phyloP scores from a whole-genome alignment of 2,113 vertebrate species.

The Phalacrocorax carbo region DNA sequence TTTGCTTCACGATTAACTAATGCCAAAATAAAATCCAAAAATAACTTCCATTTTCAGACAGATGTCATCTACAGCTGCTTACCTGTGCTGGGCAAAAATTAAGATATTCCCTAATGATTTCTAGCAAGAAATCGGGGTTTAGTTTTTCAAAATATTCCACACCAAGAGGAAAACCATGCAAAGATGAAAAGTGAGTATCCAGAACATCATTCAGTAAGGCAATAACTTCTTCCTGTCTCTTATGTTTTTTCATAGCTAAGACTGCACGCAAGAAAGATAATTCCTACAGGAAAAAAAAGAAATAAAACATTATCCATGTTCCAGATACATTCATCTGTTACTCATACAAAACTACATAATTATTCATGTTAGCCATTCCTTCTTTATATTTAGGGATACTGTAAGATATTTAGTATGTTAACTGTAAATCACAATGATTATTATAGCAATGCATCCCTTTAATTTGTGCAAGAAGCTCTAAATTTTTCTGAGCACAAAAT shows the following conservation, averaged over 20 bases:
- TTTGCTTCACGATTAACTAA: neutral
- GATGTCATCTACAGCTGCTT: neutral
- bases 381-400: neutral
- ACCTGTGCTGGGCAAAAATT: slow-evolving; percentile 89
- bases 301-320: neutral
- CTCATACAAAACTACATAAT: neutral
- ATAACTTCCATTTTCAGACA: neutral
- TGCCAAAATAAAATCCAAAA: neutral
- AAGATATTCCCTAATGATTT: slow-evolving; percentile 89
- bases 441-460: neutral
- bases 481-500: neutral
- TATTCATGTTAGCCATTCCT: neutral
- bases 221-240: slow-evolving; percentile 83
- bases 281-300: slow-evolving; percentile 75
- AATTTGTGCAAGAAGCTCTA: neutral
- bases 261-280: slow-evolving; percentile 85
- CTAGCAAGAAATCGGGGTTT: slow-evolving; percentile 94
- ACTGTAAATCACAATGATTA: neutral
- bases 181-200: slow-evolving; percentile 88
- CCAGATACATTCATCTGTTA: neutral
- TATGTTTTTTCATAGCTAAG: slow-evolving; percentile 84
- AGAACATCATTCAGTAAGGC: slow-evolving; percentile 88
- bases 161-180: slow-evolving; percentile 88
- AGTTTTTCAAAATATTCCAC: slow-evolving; percentile 93
- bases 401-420: neutral